These are phyloP conservation scores for Venusia cambrica DNA, from an alignment of 2,888 invertebrate species.

Conservation along the genomic window DNA sequence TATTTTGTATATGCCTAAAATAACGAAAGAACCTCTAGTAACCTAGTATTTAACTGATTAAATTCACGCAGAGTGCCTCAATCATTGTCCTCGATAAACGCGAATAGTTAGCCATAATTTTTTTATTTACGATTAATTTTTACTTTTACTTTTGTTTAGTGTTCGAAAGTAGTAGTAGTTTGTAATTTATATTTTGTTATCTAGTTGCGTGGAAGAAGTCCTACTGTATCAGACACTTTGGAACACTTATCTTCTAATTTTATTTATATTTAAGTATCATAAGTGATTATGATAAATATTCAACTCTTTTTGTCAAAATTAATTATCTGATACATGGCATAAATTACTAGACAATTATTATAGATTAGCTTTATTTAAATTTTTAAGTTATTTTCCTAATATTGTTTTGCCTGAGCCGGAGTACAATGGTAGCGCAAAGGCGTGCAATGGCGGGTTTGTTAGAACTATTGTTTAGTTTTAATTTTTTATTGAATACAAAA, in stretches of 20 bases:
- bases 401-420: conserved; percentile 42
- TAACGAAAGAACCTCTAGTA: conserved; percentile 51
- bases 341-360: conserved; percentile 55
- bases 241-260: conserved; percentile 39
- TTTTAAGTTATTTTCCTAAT: conserved; percentile 70
- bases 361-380: conserved; percentile 71
- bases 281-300: conserved; percentile 38
- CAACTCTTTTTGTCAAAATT: conserved; percentile 47
- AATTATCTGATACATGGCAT: conserved; percentile 62
- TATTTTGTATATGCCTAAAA: conserved; percentile 66
- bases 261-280: conserved; percentile 35
- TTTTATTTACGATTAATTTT: conserved; percentile 61
- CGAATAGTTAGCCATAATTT: conserved; percentile 73
- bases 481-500: conserved; percentile 76
- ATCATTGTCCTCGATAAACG: conserved; percentile 66
- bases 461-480: conserved; percentile 68
- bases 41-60: conserved; percentile 59
- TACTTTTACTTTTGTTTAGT: conserved; percentile 60
- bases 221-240: conserved; percentile 57
- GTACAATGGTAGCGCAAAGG: conserved; percentile 35
- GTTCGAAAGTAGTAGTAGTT: conserved; percentile 72
- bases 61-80: conserved; percentile 80
- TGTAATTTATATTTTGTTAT: conserved; percentile 58
- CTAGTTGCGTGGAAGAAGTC: conserved; percentile 39
- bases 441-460: conserved; percentile 65